phyloP scores from a whole-genome alignment of 1,140 invertebrate genomes.

The Liolophura sinensis region DNA sequence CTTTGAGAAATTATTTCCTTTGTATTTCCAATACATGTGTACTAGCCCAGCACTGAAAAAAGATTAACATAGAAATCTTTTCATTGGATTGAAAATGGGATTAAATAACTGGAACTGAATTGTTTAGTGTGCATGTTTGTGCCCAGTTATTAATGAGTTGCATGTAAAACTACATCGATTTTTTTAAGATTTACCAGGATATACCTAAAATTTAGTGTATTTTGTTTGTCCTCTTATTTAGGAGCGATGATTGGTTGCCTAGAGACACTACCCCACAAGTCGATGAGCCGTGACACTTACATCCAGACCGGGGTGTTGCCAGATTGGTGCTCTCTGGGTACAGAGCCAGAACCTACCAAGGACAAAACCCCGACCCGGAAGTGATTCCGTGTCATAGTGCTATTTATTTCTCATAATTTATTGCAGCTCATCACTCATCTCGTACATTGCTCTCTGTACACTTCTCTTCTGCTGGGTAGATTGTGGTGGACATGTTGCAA shows the following conservation, averaged over 20 bases:
- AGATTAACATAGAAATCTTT: not conserved
- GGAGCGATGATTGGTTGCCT: slow-evolving; percentile 83
- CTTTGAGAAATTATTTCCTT: not conserved
- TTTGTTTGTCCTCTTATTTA: slow-evolving; percentile 46
- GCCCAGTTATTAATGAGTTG: slow-evolving; percentile 1
- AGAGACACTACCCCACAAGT: slow-evolving; percentile 74
- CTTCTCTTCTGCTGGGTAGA: too few relatives aligned
- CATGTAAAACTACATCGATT: not conserved
- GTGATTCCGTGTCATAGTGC: too few relatives aligned
- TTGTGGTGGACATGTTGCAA: too few relatives aligned
- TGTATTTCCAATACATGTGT: not conserved
- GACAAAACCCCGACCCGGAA: too few relatives aligned
- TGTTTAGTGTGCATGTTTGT: not conserved
- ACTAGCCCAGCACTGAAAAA: too few relatives aligned
- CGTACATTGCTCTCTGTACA: too few relatives aligned
- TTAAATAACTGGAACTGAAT: not conserved
- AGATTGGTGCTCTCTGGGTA: slow-evolving; percentile 50
- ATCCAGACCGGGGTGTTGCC: slow-evolving; percentile 38
- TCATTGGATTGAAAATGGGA: not conserved
- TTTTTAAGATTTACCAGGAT: not conserved
- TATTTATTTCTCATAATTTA: too few relatives aligned
- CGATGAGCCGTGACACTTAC: slow-evolving; percentile 70
- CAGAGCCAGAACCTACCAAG: slow-evolving; percentile 13
- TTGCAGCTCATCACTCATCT: too few relatives aligned
- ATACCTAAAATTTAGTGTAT: slow-evolving; percentile 8